Base-by-base conservation (phyloP, 1,140 invertebrate species). In the Drosophila miranda region DNA sequence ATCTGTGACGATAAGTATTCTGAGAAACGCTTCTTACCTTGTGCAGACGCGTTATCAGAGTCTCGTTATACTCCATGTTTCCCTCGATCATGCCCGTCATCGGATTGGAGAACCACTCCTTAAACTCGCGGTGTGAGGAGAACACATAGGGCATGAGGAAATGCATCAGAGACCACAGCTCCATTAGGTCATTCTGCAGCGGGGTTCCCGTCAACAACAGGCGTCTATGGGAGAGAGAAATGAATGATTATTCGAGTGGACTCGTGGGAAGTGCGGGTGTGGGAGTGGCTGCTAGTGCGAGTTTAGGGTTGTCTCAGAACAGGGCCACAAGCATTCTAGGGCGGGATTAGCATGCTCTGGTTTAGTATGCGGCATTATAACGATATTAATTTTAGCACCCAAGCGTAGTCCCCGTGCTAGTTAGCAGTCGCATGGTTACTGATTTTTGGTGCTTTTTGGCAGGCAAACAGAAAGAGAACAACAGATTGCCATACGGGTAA, bases 71-170 rank as follows among this genome's bases (percentile, higher is more conserved):
- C 91, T 99, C 98, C 69, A 95, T 95, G 90, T 96, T 97, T 59
- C 98, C 99, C 92, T 99, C 99, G 69, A 99, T 98, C 97, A 99
- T 99, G 56, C 98, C 98, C 55, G 97, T 98, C 16, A 99, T 95
- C 1, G 99, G 98, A 92, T 99, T 99, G 49, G 97, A 97, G 93
- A 99, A 99, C 99, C 99, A 99, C 92, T 99, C 98, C 91, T 98
- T 98, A 86, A 97, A 99, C 91, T 99, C 98, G 51, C 95, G 93
- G 92, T 99, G 98, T 19, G 98, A 99, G 80, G 98, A 96, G 93
- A 99, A 99, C 60, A 99, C 97, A 92, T 98, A 95, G 45, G 99
- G 99, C 99, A 99, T 99, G 7, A 99, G 93, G 92, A 99, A 99
- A 93, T 99, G 99, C 98, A 99, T 99, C 11, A 99, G 92, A 5